Conservation (phyloP, 2,113 vertebrate genomes). For the Labrus mixtus region DNA sequence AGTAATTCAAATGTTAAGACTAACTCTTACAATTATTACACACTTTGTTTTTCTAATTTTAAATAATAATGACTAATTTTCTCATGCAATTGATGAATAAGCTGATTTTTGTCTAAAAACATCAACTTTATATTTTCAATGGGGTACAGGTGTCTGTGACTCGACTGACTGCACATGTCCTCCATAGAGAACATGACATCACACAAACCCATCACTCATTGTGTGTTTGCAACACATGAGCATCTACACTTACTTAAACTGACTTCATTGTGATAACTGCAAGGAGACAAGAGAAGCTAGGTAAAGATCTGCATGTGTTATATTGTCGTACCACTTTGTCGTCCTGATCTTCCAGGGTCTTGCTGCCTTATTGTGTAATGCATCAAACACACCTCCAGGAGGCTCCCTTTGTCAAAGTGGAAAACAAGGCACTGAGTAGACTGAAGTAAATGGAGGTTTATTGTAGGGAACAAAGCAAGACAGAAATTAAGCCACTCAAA, state of each 20-base stretch:
- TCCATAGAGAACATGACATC: too few relatives aligned
- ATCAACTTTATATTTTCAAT: too few relatives aligned
- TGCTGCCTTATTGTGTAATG: conserved; percentile 24
- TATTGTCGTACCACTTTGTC: too few relatives aligned
- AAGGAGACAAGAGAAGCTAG: not conserved
- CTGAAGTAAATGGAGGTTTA: not conserved
- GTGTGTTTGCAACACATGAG: too few relatives aligned
- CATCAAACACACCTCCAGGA: conserved; percentile 37
- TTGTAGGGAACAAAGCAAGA: too few relatives aligned
- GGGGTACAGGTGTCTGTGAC: too few relatives aligned
- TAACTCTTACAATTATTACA: conserved; percentile 5
- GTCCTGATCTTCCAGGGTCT: not conserved
- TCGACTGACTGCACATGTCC: too few relatives aligned
- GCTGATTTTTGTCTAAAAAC: too few relatives aligned
- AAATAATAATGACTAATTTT: not conserved
- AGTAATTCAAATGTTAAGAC: not conserved
- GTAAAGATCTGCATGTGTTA: not conserved
- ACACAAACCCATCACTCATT: too few relatives aligned
- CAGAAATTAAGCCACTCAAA: not conserved
- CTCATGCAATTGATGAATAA: too few relatives aligned
- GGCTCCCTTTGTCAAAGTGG: conserved; percentile 38
- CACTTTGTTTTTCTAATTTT: not conserved
- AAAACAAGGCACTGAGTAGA: not conserved
- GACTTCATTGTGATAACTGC: too few relatives aligned
- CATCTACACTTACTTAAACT: too few relatives aligned